A percentile compares a stretch with the other conserved stretches of the same genome.
Evolutionary conservation across 2,888 invertebrate genomes (phyloP).

Genomic region (Ophonus ardosiacus): DNA sequence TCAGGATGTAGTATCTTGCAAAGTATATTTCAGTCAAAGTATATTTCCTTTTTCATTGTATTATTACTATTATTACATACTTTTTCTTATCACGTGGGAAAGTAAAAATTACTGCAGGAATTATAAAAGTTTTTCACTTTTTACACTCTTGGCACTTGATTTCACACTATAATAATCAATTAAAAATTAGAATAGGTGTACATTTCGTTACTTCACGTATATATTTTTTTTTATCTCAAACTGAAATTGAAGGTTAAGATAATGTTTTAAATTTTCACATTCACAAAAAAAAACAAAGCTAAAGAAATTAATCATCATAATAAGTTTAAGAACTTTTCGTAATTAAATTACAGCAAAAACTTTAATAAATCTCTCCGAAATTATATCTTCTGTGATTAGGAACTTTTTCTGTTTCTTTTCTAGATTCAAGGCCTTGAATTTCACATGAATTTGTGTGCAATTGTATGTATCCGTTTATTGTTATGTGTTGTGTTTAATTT

Average conservation of each 20-base stretch:
- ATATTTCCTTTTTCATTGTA: neutral
- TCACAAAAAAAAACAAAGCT: neutral
- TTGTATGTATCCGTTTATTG: conserved; percentile 31
- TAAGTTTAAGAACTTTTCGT: neutral
- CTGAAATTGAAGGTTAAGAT: no score
- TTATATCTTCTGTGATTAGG: neutral
- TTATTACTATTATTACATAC: neutral
- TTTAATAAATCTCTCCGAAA: neutral
- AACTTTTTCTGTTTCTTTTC: neutral
- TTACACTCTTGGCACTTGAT: neutral
- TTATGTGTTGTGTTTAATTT: conserved; percentile 34
- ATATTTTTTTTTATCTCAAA: no score
- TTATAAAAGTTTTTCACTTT: neutral
- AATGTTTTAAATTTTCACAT: neutral
- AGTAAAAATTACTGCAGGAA: neutral
- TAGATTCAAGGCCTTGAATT: neutral
- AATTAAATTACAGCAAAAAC: neutral
- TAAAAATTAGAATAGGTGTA: neutral
- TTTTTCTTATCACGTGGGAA: neutral
- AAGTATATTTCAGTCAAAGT: neutral
- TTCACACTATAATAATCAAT: neutral
- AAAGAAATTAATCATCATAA: neutral
- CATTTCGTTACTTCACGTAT: neutral
- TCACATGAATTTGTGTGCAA: conserved; percentile 15
- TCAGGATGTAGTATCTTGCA: neutral